Evolutionary conservation across 2,113 vertebrate species (phyloP), one percentile per base, ranked within the genome.

Genomic region (Pangasianodon gigas): DNA sequence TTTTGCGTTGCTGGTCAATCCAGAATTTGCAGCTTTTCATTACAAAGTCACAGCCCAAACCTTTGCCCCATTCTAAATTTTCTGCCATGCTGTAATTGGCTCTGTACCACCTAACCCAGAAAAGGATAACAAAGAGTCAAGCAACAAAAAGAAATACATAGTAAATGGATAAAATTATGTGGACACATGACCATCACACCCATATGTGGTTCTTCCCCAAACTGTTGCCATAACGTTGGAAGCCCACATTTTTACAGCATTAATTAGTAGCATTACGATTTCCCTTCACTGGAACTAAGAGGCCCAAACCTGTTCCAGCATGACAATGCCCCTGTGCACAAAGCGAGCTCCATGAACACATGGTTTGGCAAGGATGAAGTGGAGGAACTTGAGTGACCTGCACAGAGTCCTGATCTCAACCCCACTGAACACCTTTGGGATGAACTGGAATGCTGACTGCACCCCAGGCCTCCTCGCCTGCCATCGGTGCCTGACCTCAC

Each of bases 51-150:
- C 98, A 99, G 91, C 98, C 98, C 93, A 98, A 96, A 87, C 96
- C 97, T 16, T 95, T 96, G 41, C 98, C 98, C 98, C 98, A 99
- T 87, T 98, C 97, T 91, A 99, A 94, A 87, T 96, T 97, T 94
- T 99, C 97, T 3, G 98, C 98, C 97, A 98, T 96, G 95, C 97
- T 99, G 94, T 99, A 99, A 95, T 99, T 97, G n/a, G 98, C 98
- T 85, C 96, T 95, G 95, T 99, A 99, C 98, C 98, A 99, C 86
- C 98, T 93, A 93, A 90, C 92, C 58, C 60, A 85, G 37, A 81
- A 51, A 60, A 84, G 3, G 19, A 58, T 18, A 69, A 6, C 14
- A 62, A n/a, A 86, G 4, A 6, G n/a, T n/a, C 48, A 54, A 86
- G 29, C 48, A 82, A 80, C 9, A 91, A 67, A 48, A 46, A 16